Conservation (phyloP, 1,140 invertebrate genomes). For the Solen grandis region DNA sequence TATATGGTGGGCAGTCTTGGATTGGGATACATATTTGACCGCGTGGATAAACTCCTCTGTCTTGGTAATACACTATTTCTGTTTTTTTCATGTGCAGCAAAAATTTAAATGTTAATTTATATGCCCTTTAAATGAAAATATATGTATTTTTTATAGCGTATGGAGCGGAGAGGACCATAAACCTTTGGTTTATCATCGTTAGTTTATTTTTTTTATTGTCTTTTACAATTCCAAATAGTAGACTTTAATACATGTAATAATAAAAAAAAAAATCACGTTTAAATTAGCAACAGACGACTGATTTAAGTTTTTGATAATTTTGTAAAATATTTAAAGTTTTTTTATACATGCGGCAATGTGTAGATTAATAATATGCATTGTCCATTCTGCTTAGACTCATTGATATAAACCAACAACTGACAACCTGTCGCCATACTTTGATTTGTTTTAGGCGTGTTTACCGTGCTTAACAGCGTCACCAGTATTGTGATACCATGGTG, state of each 20-base stretch:
- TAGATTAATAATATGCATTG: no score
- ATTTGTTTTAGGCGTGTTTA: conserved; percentile 12
- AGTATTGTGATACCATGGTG: conserved; percentile 36
- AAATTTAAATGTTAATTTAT: no score
- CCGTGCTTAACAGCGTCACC: conserved; percentile 24
- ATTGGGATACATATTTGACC: conserved; percentile 36
- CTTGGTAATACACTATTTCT: no score
- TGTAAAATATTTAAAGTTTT: no score
- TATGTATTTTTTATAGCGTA: no score
- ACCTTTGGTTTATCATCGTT: not conserved
- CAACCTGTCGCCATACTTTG: no score
- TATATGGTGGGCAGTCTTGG: conserved; percentile 32
- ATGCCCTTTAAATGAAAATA: no score
- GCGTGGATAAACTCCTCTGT: not conserved
- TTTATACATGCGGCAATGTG: not conserved
- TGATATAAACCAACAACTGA: no score
- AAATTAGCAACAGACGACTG: not conserved
- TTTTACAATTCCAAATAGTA: not conserved
- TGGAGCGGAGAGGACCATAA: not conserved
- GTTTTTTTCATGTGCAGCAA: no score
- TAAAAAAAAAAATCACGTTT: not conserved
- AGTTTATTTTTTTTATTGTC: not conserved
- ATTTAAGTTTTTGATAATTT: no score
- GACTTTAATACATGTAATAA: not conserved
- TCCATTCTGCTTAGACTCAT: not conserved